A percentile compares a stretch with the other conserved stretches of the same genome.
These are phyloP conservation scores for Ochotona princeps DNA, from an alignment of 2,113 vertebrate species.

Conservation along the genomic window DNA sequence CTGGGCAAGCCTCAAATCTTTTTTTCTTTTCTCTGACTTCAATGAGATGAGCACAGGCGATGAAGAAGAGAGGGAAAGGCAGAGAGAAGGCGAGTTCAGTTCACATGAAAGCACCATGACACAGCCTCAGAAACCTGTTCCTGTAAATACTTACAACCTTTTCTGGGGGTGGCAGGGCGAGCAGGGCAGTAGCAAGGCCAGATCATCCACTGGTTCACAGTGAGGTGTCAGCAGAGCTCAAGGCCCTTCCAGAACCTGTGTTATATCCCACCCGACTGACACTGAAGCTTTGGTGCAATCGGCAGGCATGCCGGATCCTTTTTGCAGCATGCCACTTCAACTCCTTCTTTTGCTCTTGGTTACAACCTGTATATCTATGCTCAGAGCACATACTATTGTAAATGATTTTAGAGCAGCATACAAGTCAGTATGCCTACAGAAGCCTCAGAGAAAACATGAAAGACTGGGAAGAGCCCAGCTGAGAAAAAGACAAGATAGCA, in stretches of 20 bases:
- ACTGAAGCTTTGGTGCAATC: background rate
- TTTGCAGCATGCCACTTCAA: background rate
- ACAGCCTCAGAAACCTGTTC: slow-evolving; percentile 75
- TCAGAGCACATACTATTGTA: background rate
- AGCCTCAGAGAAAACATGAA: background rate
- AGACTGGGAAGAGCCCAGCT: background rate
- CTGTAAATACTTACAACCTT: slow-evolving; percentile 72
- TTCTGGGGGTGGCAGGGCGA: slow-evolving; percentile 58
- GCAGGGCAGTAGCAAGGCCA: background rate
- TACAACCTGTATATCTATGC: background rate
- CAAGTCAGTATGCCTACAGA: background rate
- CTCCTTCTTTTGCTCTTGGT: background rate
- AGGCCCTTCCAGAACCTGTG: background rate
- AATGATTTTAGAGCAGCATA: background rate
- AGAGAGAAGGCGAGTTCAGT: slow-evolving; percentile 78
- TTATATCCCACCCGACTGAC: background rate
- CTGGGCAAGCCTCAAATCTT: slow-evolving; percentile 89
- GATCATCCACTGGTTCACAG: slow-evolving; percentile 55
- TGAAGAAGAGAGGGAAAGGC: slow-evolving; percentile 57
- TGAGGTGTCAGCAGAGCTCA: slow-evolving; percentile 14
- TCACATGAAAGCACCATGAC: slow-evolving; percentile 82
- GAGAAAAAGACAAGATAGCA: background rate
- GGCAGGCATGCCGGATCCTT: background rate
- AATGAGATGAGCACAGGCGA: slow-evolving; percentile 79
- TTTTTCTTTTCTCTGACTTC: slow-evolving; percentile 88